These are phyloP conservation scores for Bergia puertoricense DNA, from an alignment of 92 coral and sea anemone genomes.

Conservation along the genomic window DNA sequence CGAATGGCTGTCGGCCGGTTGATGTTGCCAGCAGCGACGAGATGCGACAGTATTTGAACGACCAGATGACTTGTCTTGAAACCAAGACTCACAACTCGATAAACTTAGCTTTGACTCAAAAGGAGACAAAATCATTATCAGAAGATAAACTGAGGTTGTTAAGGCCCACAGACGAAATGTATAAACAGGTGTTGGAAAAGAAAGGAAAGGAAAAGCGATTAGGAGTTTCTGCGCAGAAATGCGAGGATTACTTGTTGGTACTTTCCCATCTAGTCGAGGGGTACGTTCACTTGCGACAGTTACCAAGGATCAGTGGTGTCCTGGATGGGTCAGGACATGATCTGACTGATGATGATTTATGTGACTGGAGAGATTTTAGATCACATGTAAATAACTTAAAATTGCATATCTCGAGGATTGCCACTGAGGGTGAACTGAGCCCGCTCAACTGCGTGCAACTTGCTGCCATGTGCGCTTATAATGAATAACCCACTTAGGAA, in stretches of 20 bases:
- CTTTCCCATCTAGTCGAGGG: constrained; percentile 22
- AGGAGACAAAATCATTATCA: background rate
- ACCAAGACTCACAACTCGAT: background rate
- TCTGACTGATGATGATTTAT: background rate
- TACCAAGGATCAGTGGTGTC: background rate
- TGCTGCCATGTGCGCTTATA: constrained; percentile 5
- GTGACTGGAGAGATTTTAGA: constrained; percentile 20
- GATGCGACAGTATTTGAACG: constrained; percentile 24
- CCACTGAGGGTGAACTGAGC: background rate
- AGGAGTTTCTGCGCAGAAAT: background rate
- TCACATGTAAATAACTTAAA: constrained; percentile 24
- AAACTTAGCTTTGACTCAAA: background rate
- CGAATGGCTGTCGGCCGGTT: constrained; percentile 23
- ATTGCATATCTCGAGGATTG: constrained; percentile 10
- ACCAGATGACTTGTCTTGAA: constrained; percentile 13
- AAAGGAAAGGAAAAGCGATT: background rate
- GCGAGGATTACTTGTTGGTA: constrained; percentile 13
- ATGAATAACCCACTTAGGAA: background rate
- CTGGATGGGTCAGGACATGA: background rate
- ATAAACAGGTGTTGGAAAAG: background rate
- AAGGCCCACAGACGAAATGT: constrained; percentile 20
- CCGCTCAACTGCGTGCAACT: background rate
- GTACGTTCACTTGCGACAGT: constrained; percentile 2
- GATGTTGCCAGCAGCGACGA: constrained; percentile 16
- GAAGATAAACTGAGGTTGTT: background rate